Percentiles rank a stretch among this genome's conserved stretches.
Evolutionary conservation across 1,140 invertebrate species (phyloP).

Genomic region (Acromyrmex echinatior): DNA sequence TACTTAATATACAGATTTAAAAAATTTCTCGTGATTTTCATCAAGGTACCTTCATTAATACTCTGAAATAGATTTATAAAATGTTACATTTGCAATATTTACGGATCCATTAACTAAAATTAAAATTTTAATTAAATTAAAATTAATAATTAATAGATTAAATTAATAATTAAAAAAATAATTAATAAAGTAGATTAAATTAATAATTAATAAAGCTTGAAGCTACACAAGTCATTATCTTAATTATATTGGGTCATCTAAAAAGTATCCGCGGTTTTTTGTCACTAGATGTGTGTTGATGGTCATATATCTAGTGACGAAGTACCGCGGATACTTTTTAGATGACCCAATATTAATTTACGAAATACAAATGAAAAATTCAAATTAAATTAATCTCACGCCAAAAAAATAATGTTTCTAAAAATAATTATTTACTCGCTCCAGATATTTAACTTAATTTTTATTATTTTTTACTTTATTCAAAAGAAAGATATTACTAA

Average conservation of each 20-base stretch:
- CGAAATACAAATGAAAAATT: too few relatives aligned
- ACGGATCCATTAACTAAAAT: background rate
- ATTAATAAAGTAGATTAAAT: too few relatives aligned
- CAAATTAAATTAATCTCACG: background rate
- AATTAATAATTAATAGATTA: background rate
- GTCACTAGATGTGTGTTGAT: too few relatives aligned
- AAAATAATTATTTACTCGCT: background rate
- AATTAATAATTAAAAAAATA: background rate
- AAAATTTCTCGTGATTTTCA: conserved; percentile 21
- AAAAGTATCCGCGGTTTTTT: too few relatives aligned
- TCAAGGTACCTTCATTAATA: background rate
- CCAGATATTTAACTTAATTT: background rate
- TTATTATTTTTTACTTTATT: background rate
- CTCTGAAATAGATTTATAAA: background rate
- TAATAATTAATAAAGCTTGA: too few relatives aligned
- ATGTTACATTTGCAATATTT: background rate
- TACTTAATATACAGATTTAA: conserved; percentile 72
- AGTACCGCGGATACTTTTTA: too few relatives aligned
- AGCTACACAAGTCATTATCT: too few relatives aligned
- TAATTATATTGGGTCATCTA: too few relatives aligned
- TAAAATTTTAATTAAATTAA: background rate
- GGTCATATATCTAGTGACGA: too few relatives aligned
- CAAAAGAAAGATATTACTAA: background rate
- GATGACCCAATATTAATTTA: too few relatives aligned
- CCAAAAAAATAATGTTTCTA: background rate